These are phyloP conservation scores for Sylvietta virens DNA, from an alignment of 2,113 vertebrate genomes.

Conservation along the genomic window DNA sequence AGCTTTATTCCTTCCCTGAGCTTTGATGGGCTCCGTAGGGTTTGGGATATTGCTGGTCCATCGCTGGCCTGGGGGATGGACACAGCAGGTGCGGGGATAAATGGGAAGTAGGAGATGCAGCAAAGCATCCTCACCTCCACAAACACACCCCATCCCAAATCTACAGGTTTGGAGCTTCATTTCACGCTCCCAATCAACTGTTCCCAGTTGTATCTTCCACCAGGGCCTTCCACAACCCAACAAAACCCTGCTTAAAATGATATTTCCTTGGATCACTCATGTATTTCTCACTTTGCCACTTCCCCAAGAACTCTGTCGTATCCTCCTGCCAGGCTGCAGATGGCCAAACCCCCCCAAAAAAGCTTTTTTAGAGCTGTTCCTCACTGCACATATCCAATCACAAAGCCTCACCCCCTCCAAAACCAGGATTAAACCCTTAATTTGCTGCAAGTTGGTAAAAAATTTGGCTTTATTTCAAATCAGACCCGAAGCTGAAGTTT, in stretches of 20 bases:
- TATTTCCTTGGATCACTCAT: background rate
- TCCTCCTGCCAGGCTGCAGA: background rate
- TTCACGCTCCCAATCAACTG: too few species aligned
- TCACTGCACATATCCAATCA: background rate
- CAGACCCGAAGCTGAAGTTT: background rate
- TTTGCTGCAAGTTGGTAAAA: background rate
- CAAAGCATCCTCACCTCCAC: background rate
- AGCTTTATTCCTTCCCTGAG: background rate
- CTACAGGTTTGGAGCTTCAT: background rate
- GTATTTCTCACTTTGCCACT: background rate
- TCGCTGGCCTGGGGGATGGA: rapidly evolving
- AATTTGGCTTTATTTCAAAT: background rate
- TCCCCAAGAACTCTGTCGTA: background rate
- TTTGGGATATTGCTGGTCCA: background rate
- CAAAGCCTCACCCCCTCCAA: background rate
- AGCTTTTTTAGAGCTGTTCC: background rate
- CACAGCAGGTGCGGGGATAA: background rate
- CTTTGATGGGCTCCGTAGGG: background rate
- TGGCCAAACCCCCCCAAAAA: background rate
- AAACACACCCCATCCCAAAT: background rate
- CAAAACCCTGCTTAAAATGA: background rate
- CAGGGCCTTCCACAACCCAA: background rate
- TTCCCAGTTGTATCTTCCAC: background rate
- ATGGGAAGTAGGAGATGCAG: background rate
- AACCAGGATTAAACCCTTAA: background rate